phyloP scores from a whole-genome alignment of 2,888 invertebrate genomes.

The Sinohyriopsis cumingii region DNA sequence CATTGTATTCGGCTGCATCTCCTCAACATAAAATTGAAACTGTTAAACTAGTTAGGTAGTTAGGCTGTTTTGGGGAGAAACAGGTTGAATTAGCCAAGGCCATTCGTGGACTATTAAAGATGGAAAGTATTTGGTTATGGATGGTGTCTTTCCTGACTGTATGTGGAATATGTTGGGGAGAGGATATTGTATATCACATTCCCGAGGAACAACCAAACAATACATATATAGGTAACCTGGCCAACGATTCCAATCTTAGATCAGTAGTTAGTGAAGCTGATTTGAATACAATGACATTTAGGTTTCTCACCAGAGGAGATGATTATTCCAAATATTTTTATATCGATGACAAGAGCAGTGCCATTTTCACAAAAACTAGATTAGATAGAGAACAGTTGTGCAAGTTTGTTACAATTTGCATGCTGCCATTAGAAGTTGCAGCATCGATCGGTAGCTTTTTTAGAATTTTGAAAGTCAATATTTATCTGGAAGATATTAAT shows the following conservation, averaged over 20 bases:
- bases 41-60: too few species aligned
- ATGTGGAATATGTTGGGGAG: constrained; percentile 6
- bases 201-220: constrained; percentile 56
- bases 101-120: too few species aligned
- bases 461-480: constrained; percentile 48
- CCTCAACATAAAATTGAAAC: too few species aligned
- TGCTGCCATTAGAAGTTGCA: constrained; percentile 33
- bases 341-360: constrained; percentile 34
- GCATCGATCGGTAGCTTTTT: constrained; percentile 48
- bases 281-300: constrained; percentile 43
- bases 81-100: too few species aligned
- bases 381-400: constrained; percentile 48
- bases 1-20: too few species aligned
- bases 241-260: constrained; percentile 42
- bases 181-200: constrained; percentile 50
- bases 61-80: too few species aligned
- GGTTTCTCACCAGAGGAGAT: constrained; percentile 40
- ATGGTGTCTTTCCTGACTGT: too few species aligned
- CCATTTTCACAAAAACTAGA: constrained; percentile 30
- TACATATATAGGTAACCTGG: constrained; percentile 52
- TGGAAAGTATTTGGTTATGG: too few species aligned
- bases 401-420: constrained; percentile 36
- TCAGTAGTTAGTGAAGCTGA: constrained; percentile 35
- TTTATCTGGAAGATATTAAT: constrained; percentile 55
- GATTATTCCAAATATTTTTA: constrained; percentile 32